Conservation (phyloP, 1,140 invertebrate species). For the Bicyclus anynana region DNA sequence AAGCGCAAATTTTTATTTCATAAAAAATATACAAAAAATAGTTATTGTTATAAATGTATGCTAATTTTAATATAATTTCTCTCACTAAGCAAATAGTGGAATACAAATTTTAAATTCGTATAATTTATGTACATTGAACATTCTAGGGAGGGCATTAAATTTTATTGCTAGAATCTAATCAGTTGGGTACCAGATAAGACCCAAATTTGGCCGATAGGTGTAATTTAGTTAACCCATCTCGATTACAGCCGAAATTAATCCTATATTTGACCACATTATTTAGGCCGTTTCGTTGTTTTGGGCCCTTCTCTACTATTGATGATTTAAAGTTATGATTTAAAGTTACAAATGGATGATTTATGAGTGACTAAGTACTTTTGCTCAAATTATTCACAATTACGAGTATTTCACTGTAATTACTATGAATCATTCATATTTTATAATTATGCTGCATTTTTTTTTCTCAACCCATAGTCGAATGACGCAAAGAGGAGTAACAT, state of each 20-base stretch:
- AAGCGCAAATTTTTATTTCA: too few relatives aligned
- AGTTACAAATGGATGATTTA: neutral
- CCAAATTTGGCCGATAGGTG: constrained; percentile 2
- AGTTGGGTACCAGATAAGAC: constrained; percentile 6
- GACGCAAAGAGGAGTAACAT: too few relatives aligned
- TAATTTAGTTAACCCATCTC: constrained; percentile 8
- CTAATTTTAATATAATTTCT: too few relatives aligned
- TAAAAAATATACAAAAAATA: too few relatives aligned
- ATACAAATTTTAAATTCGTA: neutral
- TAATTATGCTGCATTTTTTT: too few relatives aligned
- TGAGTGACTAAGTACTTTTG: too few relatives aligned
- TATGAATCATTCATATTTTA: too few relatives aligned
- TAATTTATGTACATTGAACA: neutral
- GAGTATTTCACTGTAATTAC: too few relatives aligned
- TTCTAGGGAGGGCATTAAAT: constrained; percentile 5
- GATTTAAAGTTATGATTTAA: constrained; percentile 2
- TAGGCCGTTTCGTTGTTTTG: constrained; percentile 10
- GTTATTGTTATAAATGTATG: too few relatives aligned
- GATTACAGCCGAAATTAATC: constrained; percentile 4
- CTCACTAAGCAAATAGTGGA: neutral
- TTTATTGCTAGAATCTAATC: constrained; percentile 9
- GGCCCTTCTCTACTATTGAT: constrained; percentile 9
- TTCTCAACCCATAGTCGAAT: too few relatives aligned
- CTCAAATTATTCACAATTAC: too few relatives aligned
- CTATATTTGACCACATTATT: constrained; percentile 7